Percentiles rank a stretch among this genome's conserved stretches.
These are phyloP conservation scores for Phaenicophaeus curvirostris DNA, from an alignment of 2,797 vertebrate genomes.

Conservation along the genomic window DNA sequence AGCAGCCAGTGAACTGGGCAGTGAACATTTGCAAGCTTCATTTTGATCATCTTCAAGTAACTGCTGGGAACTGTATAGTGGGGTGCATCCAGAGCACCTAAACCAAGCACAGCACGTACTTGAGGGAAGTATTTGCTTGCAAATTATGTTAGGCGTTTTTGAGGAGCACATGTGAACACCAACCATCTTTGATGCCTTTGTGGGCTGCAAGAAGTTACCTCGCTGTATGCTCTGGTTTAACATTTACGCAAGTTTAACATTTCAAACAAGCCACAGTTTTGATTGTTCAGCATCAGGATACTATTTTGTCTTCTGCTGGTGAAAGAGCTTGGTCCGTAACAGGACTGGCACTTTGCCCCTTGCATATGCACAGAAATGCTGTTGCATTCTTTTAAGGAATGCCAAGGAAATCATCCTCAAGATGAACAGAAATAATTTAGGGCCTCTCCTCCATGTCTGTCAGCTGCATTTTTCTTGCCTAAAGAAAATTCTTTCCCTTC, in stretches of 20 bases:
- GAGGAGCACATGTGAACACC: neutral
- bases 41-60: neutral
- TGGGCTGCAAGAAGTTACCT: neutral
- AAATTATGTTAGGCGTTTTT: neutral
- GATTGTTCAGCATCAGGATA: neutral
- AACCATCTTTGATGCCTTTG: neutral
- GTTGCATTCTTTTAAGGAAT: neutral
- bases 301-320: neutral
- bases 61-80: neutral
- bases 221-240: neutral
- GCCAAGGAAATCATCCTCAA: slow-evolving; percentile 16
- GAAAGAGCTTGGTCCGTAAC: neutral
- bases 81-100: neutral
- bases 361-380: neutral
- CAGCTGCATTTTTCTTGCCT: neutral
- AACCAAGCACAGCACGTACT: neutral
- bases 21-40: neutral
- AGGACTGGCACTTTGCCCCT: neutral
- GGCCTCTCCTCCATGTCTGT: neutral
- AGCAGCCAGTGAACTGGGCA: neutral
- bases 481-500: neutral
- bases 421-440: neutral
- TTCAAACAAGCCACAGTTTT: neutral
- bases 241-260: neutral
- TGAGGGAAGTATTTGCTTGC: neutral